A percentile compares a stretch with the other conserved stretches of the same genome.
Evolutionary conservation across 2,797 vertebrate species (phyloP).

Genomic region (Sebastolobus alascanus): DNA sequence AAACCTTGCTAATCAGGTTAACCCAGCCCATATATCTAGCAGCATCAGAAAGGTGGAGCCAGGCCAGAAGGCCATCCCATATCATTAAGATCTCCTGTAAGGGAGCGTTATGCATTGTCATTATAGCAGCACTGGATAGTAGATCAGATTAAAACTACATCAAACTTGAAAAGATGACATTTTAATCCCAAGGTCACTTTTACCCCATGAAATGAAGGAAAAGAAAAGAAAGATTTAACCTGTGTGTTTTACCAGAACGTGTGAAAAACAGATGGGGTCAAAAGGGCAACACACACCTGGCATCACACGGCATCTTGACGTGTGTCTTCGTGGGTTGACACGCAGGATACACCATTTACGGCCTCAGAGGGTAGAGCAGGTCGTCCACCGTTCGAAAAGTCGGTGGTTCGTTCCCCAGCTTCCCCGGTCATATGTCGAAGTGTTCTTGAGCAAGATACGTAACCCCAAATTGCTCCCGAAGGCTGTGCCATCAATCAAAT

Average conservation of each 20-base stretch:
- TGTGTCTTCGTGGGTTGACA: background rate
- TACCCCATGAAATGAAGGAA: background rate
- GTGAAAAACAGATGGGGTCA: background rate
- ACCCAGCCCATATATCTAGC: background rate
- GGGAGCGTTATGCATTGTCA: background rate
- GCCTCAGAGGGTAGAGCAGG: too few relatives aligned
- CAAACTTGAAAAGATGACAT: background rate
- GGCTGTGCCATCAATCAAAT: too few relatives aligned
- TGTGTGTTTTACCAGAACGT: background rate
- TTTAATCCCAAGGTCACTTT: background rate
- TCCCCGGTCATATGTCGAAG: too few relatives aligned
- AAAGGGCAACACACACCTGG: background rate
- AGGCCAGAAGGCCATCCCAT: background rate
- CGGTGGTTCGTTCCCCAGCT: too few relatives aligned
- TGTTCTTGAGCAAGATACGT: too few relatives aligned
- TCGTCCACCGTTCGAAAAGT: too few relatives aligned
- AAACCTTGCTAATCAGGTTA: background rate
- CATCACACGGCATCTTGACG: background rate
- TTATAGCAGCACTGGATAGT: background rate
- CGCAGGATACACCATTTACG: background rate
- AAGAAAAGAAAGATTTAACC: background rate
- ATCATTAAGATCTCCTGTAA: background rate
- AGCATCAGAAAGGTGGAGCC: background rate
- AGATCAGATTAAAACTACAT: background rate
- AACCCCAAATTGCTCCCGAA: too few relatives aligned